Conservation (phyloP, 2,888 invertebrate species). For the Diaprepes abbreviatus region DNA sequence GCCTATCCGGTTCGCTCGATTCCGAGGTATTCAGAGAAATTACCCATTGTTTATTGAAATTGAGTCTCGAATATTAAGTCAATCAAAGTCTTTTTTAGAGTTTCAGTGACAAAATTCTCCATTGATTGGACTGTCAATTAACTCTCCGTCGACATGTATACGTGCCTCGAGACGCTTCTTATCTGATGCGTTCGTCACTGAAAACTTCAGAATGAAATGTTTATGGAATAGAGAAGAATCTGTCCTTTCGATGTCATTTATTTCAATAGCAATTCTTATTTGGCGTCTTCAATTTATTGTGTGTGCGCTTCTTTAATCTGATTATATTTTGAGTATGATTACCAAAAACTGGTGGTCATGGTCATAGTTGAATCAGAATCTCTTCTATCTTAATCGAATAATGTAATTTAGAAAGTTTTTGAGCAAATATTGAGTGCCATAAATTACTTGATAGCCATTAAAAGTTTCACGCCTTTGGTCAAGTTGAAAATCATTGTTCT, state of each 20-base stretch:
- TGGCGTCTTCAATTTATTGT: constrained; percentile 51
- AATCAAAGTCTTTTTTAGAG: constrained; percentile 66
- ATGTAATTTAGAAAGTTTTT: too few species aligned
- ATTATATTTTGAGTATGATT: too few species aligned
- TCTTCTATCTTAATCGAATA: too few species aligned
- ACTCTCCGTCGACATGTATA: constrained; percentile 68
- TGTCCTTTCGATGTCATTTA: constrained; percentile 65
- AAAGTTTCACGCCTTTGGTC: too few species aligned
- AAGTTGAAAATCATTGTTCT: too few species aligned
- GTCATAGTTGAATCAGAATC: too few species aligned
- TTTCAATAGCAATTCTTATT: constrained; percentile 64
- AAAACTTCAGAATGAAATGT: constrained; percentile 64
- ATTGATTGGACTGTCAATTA: constrained; percentile 69
- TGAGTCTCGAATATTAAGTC: constrained; percentile 67
- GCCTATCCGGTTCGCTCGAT: constrained; percentile 60
- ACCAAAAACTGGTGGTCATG: too few species aligned
- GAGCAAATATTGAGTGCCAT: too few species aligned
- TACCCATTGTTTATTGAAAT: constrained; percentile 68
- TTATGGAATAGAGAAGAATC: constrained; percentile 66
- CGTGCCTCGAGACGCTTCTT: constrained; percentile 68
- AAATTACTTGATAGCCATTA: too few species aligned
- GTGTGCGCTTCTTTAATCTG: too few species aligned
- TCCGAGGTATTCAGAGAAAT: constrained; percentile 59
- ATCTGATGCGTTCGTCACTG: constrained; percentile 67
- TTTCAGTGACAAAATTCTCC: constrained; percentile 67